phyloP scores from a whole-genome alignment of 2,888 invertebrate species.

The Hydropsyche betteni region DNA sequence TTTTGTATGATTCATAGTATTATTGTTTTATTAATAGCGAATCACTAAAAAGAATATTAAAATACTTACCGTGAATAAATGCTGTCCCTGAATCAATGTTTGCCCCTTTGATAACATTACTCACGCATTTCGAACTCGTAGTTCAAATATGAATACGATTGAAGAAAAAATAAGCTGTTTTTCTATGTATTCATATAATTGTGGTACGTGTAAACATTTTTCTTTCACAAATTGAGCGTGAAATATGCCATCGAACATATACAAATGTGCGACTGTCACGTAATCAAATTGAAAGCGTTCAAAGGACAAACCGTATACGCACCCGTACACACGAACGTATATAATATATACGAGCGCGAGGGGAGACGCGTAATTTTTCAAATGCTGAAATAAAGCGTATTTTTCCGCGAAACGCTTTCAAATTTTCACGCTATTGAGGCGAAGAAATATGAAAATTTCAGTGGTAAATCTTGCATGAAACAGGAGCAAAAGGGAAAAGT shows the following conservation, averaged over 20 bases:
- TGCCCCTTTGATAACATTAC: too few relatives aligned
- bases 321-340: background rate
- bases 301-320: background rate
- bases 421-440: slow-evolving; percentile 27
- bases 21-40: too few relatives aligned
- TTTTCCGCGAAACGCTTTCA: slow-evolving; percentile 30
- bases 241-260: background rate
- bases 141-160: too few relatives aligned
- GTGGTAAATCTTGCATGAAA: slow-evolving; percentile 36
- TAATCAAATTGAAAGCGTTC: slow-evolving; percentile 25
- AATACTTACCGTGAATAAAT: too few relatives aligned
- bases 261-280: background rate
- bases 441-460: slow-evolving; percentile 36
- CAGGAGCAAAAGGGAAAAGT: slow-evolving; percentile 9
- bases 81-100: too few relatives aligned
- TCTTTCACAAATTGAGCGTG: too few relatives aligned
- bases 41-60: too few relatives aligned
- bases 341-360: background rate
- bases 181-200: too few relatives aligned
- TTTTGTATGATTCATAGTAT: too few relatives aligned
- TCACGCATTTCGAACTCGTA: too few relatives aligned
- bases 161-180: too few relatives aligned
- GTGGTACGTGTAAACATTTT: too few relatives aligned
- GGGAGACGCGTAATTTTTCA: slow-evolving; percentile 12
- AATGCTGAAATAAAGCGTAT: slow-evolving; percentile 26